phyloP scores from a whole-genome alignment of 2,113 vertebrate genomes.

The Tragulus kanchil region DNA sequence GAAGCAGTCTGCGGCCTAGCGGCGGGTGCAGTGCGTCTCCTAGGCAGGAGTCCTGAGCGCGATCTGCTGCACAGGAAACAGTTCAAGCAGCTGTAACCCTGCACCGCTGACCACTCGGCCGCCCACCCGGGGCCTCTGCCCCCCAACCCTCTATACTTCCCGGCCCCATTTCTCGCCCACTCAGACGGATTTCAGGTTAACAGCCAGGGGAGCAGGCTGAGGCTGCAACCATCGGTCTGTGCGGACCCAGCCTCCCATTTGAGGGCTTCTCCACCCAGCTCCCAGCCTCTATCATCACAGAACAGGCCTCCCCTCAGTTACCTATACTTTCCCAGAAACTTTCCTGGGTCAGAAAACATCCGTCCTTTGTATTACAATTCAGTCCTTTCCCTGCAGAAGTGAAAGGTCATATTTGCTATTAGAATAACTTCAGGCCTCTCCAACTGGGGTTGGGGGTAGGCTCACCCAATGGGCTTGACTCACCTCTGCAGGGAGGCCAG shows the following conservation, averaged over 20 bases:
- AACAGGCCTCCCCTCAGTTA: neutral
- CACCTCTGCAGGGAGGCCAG: neutral
- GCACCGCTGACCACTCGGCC: rapidly evolving
- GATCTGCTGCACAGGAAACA: neutral
- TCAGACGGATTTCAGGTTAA: neutral
- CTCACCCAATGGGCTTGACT: neutral
- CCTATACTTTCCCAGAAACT: neutral
- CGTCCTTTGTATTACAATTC: neutral
- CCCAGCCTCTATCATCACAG: neutral
- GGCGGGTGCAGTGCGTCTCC: neutral
- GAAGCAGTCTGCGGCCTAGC: neutral
- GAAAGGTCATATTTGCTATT: neutral
- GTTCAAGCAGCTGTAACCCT: neutral
- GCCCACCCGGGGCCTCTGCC: neutral
- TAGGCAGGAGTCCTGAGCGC: neutral
- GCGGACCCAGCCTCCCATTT: neutral
- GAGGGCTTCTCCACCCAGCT: neutral
- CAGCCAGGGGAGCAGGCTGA: neutral
- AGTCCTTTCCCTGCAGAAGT: neutral
- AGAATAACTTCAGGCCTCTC: neutral
- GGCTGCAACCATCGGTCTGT: neutral
- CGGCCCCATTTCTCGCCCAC: neutral
- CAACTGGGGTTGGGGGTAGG: neutral
- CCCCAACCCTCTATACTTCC: rapidly evolving
- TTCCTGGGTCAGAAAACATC: neutral